Conservation (phyloP, 2,797 vertebrate genomes). For the Molossus alvarezi region DNA sequence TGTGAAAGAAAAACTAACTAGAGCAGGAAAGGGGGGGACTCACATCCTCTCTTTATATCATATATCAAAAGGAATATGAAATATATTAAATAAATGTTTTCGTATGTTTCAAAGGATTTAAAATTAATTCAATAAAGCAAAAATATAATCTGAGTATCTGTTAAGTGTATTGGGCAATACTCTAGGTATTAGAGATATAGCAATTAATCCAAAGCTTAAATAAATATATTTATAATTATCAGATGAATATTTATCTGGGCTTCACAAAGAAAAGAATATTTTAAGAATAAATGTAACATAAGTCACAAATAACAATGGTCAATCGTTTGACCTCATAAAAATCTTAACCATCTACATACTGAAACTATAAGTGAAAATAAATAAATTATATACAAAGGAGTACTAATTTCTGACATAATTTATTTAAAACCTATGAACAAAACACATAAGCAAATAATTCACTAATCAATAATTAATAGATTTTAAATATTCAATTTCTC, state of each 20-base stretch:
- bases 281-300: slow-evolving; percentile 14
- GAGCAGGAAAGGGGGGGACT: background rate
- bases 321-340: slow-evolving; percentile 20
- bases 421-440: slow-evolving; percentile 11
- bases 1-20: slow-evolving; percentile 3
- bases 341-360: background rate
- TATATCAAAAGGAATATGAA: slow-evolving; percentile 51
- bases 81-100: background rate
- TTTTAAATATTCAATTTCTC: background rate
- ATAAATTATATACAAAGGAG: background rate
- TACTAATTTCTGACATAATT: slow-evolving; percentile 3
- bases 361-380: slow-evolving; percentile 17
- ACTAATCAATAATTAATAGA: background rate
- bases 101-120: slow-evolving; percentile 27
- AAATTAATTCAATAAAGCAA: slow-evolving; percentile 41
- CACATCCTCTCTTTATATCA: background rate
- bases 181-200: background rate
- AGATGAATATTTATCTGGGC: background rate
- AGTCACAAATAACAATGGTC: background rate
- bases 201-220: slow-evolving; percentile 16
- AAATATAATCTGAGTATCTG: background rate
- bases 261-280: background rate
- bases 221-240: background rate
- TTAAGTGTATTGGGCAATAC: background rate
- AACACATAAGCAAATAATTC: slow-evolving; percentile 14